Conservation (phyloP, 2,888 invertebrate genomes). For the Yponomeuta sedellus region DNA sequence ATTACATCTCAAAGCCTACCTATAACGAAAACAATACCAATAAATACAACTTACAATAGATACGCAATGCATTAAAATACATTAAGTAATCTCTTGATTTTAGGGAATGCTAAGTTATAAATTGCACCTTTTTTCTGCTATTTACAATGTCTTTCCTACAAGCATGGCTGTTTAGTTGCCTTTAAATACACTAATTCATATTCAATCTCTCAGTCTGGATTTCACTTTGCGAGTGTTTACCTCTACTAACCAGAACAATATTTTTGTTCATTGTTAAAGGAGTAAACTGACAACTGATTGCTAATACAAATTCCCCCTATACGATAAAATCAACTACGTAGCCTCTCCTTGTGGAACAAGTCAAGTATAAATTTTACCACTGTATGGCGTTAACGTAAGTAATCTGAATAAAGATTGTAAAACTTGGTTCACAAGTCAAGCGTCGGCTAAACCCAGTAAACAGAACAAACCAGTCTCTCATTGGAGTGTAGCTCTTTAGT, state of each 20-base stretch:
- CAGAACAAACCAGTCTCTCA: too few species aligned
- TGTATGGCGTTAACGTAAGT: too few species aligned
- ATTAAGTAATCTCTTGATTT: conserved; percentile 6
- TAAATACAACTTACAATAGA: conserved; percentile 12
- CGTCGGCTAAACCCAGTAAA: too few species aligned
- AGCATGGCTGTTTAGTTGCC: neutral
- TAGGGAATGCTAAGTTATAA: neutral
- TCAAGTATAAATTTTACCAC: too few species aligned
- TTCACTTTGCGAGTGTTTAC: neutral
- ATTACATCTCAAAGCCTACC: conserved; percentile 11
- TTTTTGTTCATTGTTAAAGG: neutral
- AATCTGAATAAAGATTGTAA: too few species aligned
- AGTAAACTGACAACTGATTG: neutral
- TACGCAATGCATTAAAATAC: neutral
- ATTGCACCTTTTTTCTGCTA: conserved; percentile 1
- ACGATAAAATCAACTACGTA: too few species aligned
- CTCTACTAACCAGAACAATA: neutral
- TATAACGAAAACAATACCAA: conserved; percentile 5
- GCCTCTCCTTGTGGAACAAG: too few species aligned
- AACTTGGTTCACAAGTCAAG: too few species aligned
- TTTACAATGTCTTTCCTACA: neutral
- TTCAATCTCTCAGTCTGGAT: neutral
- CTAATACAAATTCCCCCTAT: neutral
- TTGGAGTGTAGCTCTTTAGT: too few species aligned
- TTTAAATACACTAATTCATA: neutral